Conservation (phyloP, 2,888 invertebrate species). For the Mactromeris polynyma region DNA sequence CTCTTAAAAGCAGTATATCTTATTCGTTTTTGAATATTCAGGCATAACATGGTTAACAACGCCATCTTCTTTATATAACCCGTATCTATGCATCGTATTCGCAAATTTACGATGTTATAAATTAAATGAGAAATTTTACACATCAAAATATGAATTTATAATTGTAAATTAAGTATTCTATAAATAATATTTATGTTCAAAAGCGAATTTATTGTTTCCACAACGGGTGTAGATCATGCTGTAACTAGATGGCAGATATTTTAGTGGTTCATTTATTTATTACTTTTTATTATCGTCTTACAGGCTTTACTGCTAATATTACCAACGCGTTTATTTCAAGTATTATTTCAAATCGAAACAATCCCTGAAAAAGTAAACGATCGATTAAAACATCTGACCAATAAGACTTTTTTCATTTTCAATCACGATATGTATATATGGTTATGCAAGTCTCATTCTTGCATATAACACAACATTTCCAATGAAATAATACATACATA, state of each 20-base stretch:
- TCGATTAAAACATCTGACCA: too few relatives aligned
- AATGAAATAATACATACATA: too few relatives aligned
- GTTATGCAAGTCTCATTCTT: too few relatives aligned
- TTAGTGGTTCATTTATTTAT: neutral
- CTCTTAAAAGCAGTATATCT: neutral
- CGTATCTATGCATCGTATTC: conserved; percentile 10
- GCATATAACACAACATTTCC: too few relatives aligned
- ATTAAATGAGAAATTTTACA: conserved; percentile 39
- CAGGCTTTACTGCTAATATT: too few relatives aligned
- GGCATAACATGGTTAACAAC: conserved; percentile 25
- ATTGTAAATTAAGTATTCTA: conserved; percentile 55
- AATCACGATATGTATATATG: too few relatives aligned
- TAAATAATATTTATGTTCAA: conserved; percentile 54
- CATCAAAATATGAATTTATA: conserved; percentile 55
- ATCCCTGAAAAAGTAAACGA: too few relatives aligned
- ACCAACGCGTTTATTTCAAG: too few relatives aligned
- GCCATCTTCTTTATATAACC: neutral
- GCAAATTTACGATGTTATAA: conserved; percentile 35
- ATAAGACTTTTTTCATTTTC: too few relatives aligned
- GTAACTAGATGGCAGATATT: conserved; percentile 37
- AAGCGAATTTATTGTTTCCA: conserved; percentile 52
- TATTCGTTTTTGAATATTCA: conserved; percentile 10
- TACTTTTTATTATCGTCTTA: too few relatives aligned
- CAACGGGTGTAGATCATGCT: conserved; percentile 34
- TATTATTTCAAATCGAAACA: too few relatives aligned